Base-by-base conservation (phyloP, 2,797 vertebrate species). In the Crypturellus tataupa region DNA sequence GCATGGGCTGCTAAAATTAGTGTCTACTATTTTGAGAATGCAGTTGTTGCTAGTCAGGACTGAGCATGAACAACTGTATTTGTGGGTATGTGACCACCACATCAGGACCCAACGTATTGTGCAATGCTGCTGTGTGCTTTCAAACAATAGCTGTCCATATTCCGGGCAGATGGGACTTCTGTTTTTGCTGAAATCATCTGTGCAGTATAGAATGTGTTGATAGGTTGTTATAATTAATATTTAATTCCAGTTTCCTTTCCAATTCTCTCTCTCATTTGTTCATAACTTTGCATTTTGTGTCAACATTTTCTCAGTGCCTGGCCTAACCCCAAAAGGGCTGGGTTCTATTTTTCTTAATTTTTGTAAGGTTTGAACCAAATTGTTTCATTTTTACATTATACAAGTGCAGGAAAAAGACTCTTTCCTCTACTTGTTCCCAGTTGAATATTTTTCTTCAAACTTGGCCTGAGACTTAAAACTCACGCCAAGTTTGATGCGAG, bases 401-500 rank as follows among this genome's bases (percentile, higher is more conserved):
- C 4, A 40, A 94, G 59, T 23, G 62, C 81, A 81, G 55, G 33
- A 68, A 63, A 85, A 85, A 79, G 15, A 8, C 39, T 68, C 79
- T 69, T 60, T 89, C 13, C 8, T 46, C 60, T 4, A 3, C 65
- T 5, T 79, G 77, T 85, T 95, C 86, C 91, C 92, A 81, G 82
- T 53, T 93, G 68, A 94, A 80, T 95, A 79, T 95, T 93, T 94
- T 63, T 78, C 87, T 80, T 76, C 78, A 51, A 31, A 56, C 83
- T 92, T 96, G 95, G 87, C 84, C 90, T 21, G 3, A 37, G 27
- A 59, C 56, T 49, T 10, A 14, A 90, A 87, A 49, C 80, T 94
- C 78, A 89, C 94, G 91, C 83, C 90, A 95, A 91, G 81, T 93
- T 97, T 88, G 93, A 93, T 96, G 92, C 56, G 89, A 83, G 84